Base-by-base conservation (phyloP, 2,113 vertebrate species). In the Empidonax traillii region DNA sequence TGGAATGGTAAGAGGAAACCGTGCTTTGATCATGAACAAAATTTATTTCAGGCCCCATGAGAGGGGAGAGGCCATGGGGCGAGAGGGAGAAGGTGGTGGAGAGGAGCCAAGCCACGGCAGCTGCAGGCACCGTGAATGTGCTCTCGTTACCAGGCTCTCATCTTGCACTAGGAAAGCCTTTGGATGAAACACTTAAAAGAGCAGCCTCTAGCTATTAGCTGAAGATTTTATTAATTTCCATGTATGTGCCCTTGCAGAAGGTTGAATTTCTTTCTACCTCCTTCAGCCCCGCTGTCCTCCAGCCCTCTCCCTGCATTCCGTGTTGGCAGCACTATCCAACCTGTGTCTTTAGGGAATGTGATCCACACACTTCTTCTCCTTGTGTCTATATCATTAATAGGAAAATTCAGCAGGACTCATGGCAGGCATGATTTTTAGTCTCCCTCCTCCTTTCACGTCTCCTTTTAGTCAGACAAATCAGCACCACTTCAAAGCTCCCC, bases 211-310 rank as follows among this genome's bases (percentile, higher is more conserved):
- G 93, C 87, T 93, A 43, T 91, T 77, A 84, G 83, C 87, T 94
- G 65, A 86, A 84, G 84, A 62, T 93, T 84, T 94, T 93, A 81
- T 81, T 91, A 77, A 91, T 94, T 84, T 87, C 89, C 47, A 74
- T 87, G 65, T 53, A 23, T 30, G 63, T 71, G 69, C 59, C 94
- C 84, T 89, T 84, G 89, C 55, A 89, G 77, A 95, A 94, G 87
- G 87, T 58, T 92, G 91, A 66, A 89, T 87, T 89, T 93, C 58
- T 90, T 68, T 68, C 89, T 37, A 3, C 12, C 44, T 93, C 71
- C 79, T 90, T 85, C 89, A 85, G 79, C 35, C 56, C 18, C 19
- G 11, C 30, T 37, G 39, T 79, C 66, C 78, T 85, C 39, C 82
- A 90, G 66, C 41, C 65, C 30, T 49, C 20, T 73, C 41, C 56